A percentile compares a stretch with the other conserved stretches of the same genome.
Evolutionary conservation across 92 coral and sea anemone species (phyloP).

Genomic region (Porites cylindrica): DNA sequence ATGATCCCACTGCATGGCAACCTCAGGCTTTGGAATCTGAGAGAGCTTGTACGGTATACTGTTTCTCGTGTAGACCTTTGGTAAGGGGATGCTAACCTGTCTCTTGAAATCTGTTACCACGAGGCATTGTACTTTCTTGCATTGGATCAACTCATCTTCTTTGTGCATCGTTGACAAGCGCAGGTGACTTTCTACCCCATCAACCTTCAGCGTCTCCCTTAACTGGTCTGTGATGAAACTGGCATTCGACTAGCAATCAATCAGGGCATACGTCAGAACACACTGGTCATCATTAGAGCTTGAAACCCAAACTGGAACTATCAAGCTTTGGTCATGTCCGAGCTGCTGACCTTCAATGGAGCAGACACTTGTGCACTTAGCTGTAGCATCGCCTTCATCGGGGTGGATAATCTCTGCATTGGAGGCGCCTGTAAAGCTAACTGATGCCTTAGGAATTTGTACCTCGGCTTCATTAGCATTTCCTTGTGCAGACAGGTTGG

Average conservation of each 20-base stretch:
- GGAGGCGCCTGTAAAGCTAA: constrained; percentile 9
- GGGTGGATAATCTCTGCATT: not conserved
- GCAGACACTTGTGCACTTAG: constrained; percentile 28
- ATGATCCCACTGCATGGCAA: too few species aligned
- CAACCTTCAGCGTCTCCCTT: constrained; percentile 31
- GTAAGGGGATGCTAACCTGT: constrained; percentile 28
- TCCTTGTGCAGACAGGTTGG: constrained; percentile 64
- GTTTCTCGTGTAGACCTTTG: constrained; percentile 1
- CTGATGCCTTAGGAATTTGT: constrained; percentile 1
- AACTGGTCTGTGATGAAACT: constrained; percentile 61
- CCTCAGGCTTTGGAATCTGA: too few species aligned
- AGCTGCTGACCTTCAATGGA: constrained; percentile 47
- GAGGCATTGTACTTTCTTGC: constrained; percentile 55
- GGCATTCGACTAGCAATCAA: constrained; percentile 69
- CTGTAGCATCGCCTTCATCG: not conserved
- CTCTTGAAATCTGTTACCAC: constrained; percentile 35
- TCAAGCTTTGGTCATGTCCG: constrained; percentile 61
- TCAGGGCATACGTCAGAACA: constrained; percentile 59
- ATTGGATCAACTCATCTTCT: constrained; percentile 48
- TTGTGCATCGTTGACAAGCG: constrained; percentile 64
- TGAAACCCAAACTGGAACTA: constrained; percentile 58
- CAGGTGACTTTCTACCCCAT: constrained; percentile 58
- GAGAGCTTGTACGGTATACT: too few species aligned
- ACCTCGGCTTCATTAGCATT: not conserved
- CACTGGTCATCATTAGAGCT: constrained; percentile 21